Base-by-base conservation (phyloP, 2,888 invertebrate genomes). In the Bimastos eiseni region DNA sequence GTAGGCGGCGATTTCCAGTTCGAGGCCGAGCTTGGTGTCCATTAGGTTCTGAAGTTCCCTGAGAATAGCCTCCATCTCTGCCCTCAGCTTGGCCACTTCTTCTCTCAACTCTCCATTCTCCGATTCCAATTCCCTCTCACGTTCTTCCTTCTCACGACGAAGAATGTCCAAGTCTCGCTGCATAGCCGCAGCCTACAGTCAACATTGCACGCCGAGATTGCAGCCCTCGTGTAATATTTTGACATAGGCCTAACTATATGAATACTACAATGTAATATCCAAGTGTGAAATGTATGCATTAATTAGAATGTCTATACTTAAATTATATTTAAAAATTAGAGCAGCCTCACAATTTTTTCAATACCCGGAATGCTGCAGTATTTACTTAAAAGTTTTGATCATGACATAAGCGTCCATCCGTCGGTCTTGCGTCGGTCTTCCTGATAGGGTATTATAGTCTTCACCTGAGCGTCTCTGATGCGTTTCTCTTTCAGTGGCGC, bases 1-100 rank as follows among this genome's bases (percentile, higher is more conserved):
- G 95, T 96, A 96, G 92, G 96, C 96, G 92, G 96, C 95, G 92
- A 96, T 96, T 93, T 96, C 96, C 91, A 96, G 95, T 93, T 96
- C 96, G 91, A 96, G 94, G 34, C 95, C 95, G 91, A 96, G 95
- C 93, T 96, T 96, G 93, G 95, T 95, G 93, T 96, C 96, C 92
- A 93, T 92, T 33, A 93, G 90, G 83, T 92, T 91, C 94, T 95
- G 95, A 49, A 96, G 94, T 90, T 95, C 95, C 91, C 94, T 95
- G 92, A 94, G 94, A 92, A 94, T 94, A 90, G 93, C 93, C 90
- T 95, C 94, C 94, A 95, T 94, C 93, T 95, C 94, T 13, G 93
- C 93, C 37, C 94, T 92, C 33, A 94, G 93, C 91, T 94, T 94
- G 92, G 94, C 94, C 89, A 92, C 94, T 92, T 95, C 95, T 90